Percentiles rank a stretch among this genome's conserved stretches.
These are phyloP conservation scores for Oenanthe oenanthe DNA, from an alignment of 2,113 vertebrate genomes.

Conservation along the genomic window DNA sequence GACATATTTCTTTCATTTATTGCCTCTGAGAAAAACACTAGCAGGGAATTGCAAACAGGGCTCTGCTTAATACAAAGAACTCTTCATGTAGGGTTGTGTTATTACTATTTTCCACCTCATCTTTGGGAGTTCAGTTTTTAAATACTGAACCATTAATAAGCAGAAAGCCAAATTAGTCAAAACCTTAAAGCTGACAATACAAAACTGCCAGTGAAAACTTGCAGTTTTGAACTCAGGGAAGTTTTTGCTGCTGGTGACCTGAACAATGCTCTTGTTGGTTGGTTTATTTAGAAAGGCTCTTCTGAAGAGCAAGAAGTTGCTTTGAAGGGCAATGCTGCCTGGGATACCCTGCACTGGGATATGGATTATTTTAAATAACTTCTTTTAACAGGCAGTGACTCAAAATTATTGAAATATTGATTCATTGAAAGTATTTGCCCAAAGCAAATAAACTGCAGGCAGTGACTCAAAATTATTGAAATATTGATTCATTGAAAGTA, in stretches of 20 bases:
- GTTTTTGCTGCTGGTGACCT: background rate
- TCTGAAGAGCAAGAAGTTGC: background rate
- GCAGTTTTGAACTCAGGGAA: background rate
- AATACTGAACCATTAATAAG: constrained; percentile 48
- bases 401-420: background rate
- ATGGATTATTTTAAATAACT: background rate
- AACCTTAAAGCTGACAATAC: background rate
- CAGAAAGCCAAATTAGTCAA: constrained; percentile 37
- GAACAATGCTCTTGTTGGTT: background rate
- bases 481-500: background rate
- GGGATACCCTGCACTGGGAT: background rate
- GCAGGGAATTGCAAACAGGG: constrained; percentile 45
- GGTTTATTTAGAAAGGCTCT: background rate
- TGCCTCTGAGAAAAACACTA: constrained; percentile 73
- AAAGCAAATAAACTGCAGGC: background rate
- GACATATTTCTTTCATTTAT: constrained; percentile 79
- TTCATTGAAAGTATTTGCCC: background rate
- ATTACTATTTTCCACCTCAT: constrained; percentile 14
- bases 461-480: background rate
- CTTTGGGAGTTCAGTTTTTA: constrained; percentile 41
- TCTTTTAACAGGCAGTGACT: background rate
- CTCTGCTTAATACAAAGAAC: constrained; percentile 49
- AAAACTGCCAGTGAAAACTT: background rate
- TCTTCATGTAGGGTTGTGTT: background rate
- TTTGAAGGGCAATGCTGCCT: background rate